Base-by-base conservation (phyloP, 1,140 invertebrate genomes). In the Calephelis virginiensis region DNA sequence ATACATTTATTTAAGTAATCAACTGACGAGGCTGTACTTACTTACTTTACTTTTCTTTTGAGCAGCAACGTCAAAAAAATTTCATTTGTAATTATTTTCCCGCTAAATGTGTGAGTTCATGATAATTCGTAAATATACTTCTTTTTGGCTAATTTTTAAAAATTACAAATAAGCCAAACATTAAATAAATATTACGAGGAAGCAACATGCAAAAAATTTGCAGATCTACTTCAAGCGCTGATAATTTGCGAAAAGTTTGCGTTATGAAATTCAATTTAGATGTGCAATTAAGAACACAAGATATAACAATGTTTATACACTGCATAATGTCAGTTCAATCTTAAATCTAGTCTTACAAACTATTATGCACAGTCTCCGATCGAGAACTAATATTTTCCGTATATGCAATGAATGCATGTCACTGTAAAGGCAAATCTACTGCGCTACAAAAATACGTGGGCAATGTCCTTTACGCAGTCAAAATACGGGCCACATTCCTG, bases 401-500 rank as follows among this genome's bases (percentile, higher is more conserved):
- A 76, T 75, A 79, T 68, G 66, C 69, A 68, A 59, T 67, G 75
- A 61, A 66, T 73, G 73, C 76, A 77, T 69, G 75, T 81, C 76
- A 78, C 82, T 80, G 79, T 82, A 84, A 89, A 89, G 85, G 83
- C 82, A 79, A 85, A 78, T 81, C 80, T 82, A 86, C 85, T 83
- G 83, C 82, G 74, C 82, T 90, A 89, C 81, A 89, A 87, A 89
- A 90, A 91, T 89, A 91, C 85, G 89, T 91, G 89, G 89, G 89
- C 89, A 89, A 89, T 88, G 84, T 87, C 83, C 82, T 85, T 88
- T 78, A 80, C 85, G 83, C 80, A 89, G 82, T 85, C 81, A 83
- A 82, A 80, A 85, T 76, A 85, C 81, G 80, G 82, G 83, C 78
- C 82, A 87, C 85, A 83, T 82, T 78, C 75, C 71, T 82, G 82